Evolutionary conservation across 2,797 vertebrate genomes (phyloP).

Genomic region (Streptopelia turtur): DNA sequence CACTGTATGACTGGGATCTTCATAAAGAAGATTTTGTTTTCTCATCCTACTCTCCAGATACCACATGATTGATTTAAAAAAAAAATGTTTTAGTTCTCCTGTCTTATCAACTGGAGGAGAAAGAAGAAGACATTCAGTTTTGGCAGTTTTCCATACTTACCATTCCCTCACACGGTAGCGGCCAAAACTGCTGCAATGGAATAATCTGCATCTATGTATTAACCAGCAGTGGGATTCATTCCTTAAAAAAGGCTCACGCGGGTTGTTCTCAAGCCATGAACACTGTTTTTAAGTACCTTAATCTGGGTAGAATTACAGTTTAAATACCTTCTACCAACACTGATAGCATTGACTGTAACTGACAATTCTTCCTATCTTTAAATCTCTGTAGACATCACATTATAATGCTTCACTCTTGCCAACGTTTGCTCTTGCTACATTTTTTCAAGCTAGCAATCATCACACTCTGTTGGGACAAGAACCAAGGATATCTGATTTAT

Average conservation of each 20-base stretch:
- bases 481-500: slow-evolving; percentile 73
- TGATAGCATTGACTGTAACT: slow-evolving; percentile 37
- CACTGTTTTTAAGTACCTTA: background rate
- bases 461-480: slow-evolving; percentile 70
- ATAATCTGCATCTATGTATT: background rate
- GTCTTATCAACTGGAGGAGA: slow-evolving; percentile 57
- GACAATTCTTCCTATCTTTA: slow-evolving; percentile 41
- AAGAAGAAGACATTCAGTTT: slow-evolving; percentile 45
- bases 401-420: slow-evolving; percentile 70
- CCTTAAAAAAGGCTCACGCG: background rate
- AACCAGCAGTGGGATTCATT: background rate
- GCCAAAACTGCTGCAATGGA: slow-evolving; percentile 3
- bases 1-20: background rate
- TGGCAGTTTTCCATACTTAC: slow-evolving; percentile 61
- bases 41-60: slow-evolving; percentile 33
- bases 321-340: slow-evolving; percentile 27
- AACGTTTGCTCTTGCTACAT: slow-evolving; percentile 71
- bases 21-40: slow-evolving; percentile 36
- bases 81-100: slow-evolving; percentile 31
- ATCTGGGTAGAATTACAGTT: slow-evolving; percentile 55
- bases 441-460: slow-evolving; percentile 70
- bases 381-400: slow-evolving; percentile 64
- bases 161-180: slow-evolving; percentile 32
- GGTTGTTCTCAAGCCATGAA: background rate
- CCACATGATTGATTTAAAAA: slow-evolving; percentile 38